Base-by-base conservation (phyloP, 1,140 invertebrate genomes). In the Brachionus rubens region DNA sequence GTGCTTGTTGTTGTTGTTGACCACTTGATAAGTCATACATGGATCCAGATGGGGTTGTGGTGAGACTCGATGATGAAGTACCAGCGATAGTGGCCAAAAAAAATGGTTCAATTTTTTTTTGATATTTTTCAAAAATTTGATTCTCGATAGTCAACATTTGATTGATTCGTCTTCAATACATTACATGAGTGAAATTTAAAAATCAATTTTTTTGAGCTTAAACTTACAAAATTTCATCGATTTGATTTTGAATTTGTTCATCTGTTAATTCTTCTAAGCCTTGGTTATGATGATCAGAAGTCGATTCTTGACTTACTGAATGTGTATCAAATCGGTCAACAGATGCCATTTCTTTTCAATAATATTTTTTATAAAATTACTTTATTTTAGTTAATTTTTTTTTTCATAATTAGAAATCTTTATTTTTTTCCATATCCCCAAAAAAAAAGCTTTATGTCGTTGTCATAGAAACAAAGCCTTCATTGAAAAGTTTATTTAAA, bases 51-150 rank as follows among this genome's bases (percentile, higher is more conserved):
- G 77, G 77, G 2, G 79, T 79, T 28, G 77, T 76, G 19, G 19
- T 56, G 6, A 59, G 19, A 70, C 40, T 72, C 28, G 40, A 54
- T 0, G 36, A 41, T 14, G 40, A 65, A 50, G 36, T 68, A 52
- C 33, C 59, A 30, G 52, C 52, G 28, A 30, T 48, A 19, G 75
- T 46, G 2, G 56, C 26, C 26, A 47, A 12, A 48, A 82, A 80
- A 67, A 81, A 82, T 30, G 81, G 80, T 56, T 84, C 83, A 70
- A 81, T 80, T 77, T 81, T 79, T 70, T 82, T 82, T 40, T 83
- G 79, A 78, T 80, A 84, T 77, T 83, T 84, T 67, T 84, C 83
- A 81, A 85, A 84, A 81, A 85, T 84, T 47, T 81, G 79, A 21
- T 83, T 85, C 76, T 84, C 83, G 67, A 80, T 79, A 33, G 77